Conservation (phyloP, 2,888 invertebrate genomes). For the Alloplasta piceator region DNA sequence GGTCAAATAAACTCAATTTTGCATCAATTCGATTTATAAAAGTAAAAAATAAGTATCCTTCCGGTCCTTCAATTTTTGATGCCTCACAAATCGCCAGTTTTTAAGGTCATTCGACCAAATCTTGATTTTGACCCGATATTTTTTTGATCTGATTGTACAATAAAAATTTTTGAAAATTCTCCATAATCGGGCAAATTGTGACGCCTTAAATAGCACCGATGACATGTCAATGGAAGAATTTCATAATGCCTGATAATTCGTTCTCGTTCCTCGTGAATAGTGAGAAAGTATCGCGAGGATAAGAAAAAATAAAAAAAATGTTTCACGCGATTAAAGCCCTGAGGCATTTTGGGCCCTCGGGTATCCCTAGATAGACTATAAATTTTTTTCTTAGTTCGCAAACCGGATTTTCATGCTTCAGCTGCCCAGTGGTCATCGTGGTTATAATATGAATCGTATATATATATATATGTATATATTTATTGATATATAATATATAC, state of each 20-base stretch:
- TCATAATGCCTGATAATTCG: not conserved
- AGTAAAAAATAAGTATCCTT: no score
- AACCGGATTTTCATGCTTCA: constrained; percentile 77
- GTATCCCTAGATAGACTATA: constrained; percentile 41
- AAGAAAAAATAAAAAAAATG: constrained; percentile 24
- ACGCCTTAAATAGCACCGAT: no score
- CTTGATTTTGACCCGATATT: no score
- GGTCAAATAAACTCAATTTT: no score
- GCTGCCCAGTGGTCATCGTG: constrained; percentile 31
- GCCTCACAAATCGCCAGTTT: no score
- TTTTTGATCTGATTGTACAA: no score
- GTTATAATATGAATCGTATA: constrained; percentile 11
- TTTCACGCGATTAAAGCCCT: constrained; percentile 30
- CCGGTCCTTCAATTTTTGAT: no score
- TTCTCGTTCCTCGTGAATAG: not conserved
- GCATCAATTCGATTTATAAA: no score
- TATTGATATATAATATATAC: constrained; percentile 7
- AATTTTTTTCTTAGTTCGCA: constrained; percentile 71
- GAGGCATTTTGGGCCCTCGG: constrained; percentile 46
- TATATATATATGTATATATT: constrained; percentile 23
- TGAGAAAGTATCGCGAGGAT: not conserved
- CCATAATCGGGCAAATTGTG: no score
- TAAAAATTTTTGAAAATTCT: no score
- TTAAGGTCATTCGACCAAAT: no score
- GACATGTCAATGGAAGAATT: not conserved